Percentiles rank a stretch among this genome's conserved stretches.
These are phyloP conservation scores for Machaerirhynchus nigripectus DNA, from an alignment of 2,113 vertebrate species.

Conservation along the genomic window DNA sequence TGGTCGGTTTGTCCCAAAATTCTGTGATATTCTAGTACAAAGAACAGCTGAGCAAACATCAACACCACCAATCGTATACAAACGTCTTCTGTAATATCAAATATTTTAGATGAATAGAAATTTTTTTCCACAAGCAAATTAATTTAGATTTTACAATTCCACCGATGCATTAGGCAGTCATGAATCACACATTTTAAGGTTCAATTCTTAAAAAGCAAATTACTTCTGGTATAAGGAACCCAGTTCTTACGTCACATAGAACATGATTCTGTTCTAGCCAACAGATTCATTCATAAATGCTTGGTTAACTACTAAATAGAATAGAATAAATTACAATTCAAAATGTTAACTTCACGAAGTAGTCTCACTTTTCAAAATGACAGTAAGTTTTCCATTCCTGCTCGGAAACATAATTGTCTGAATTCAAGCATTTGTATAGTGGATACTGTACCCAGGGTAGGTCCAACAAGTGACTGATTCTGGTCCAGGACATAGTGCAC, in stretches of 20 bases:
- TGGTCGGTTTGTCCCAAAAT: background rate
- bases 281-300: background rate
- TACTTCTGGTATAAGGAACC: background rate
- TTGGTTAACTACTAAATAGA: background rate
- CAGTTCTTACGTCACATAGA: background rate
- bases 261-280: background rate
- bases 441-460: slow-evolving; percentile 80
- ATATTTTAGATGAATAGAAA: background rate
- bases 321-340: background rate
- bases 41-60: background rate
- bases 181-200: background rate
- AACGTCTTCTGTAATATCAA: background rate
- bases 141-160: background rate
- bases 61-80: background rate
- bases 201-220: background rate
- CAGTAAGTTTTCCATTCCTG: background rate
- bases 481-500: slow-evolving; percentile 89
- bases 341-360: background rate
- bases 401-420: background rate
- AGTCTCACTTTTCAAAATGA: background rate
- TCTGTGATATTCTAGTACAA: background rate
- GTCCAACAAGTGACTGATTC: slow-evolving; percentile 68
- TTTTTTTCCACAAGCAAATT: background rate
- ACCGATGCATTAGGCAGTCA: background rate
- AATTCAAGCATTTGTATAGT: background rate